A percentile compares a stretch with the other conserved stretches of the same genome.
These are phyloP conservation scores for Lepidurus apus DNA, from an alignment of 1,140 invertebrate species.

Conservation along the genomic window DNA sequence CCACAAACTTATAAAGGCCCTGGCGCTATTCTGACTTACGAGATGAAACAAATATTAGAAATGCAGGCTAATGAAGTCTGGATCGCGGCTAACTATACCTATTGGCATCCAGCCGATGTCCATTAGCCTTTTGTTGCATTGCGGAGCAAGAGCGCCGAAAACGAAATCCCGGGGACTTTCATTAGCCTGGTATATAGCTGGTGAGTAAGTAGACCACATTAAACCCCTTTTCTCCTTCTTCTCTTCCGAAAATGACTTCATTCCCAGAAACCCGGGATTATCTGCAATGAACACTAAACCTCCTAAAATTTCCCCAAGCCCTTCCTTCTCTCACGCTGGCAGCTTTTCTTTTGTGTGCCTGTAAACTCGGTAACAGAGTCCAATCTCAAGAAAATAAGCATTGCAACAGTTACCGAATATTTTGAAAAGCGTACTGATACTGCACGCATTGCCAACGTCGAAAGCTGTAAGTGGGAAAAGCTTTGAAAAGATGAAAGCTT, in stretches of 20 bases:
- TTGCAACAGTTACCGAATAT: neutral
- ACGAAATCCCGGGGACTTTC: neutral
- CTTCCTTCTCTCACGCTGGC: neutral
- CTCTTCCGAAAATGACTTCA: neutral
- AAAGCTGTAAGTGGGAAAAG: neutral
- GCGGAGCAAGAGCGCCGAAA: neutral
- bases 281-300: neutral
- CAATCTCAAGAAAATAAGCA: neutral
- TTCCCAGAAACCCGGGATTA: neutral
- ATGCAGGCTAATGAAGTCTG: neutral
- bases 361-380: neutral
- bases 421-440: neutral
- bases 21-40: neutral
- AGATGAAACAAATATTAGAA: neutral
- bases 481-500: neutral
- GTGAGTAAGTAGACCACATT: neutral
- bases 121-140: neutral
- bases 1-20: neutral
- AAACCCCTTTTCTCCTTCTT: neutral
- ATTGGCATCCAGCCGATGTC: constrained; percentile 12
- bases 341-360: neutral
- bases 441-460: neutral
- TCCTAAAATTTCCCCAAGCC: neutral
- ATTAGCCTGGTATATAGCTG: neutral
- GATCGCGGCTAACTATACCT: neutral